A percentile compares a stretch with the other conserved stretches of the same genome.
Evolutionary conservation across 2,113 vertebrate genomes (phyloP).

Genomic region (Girardinichthys multiradiatus): DNA sequence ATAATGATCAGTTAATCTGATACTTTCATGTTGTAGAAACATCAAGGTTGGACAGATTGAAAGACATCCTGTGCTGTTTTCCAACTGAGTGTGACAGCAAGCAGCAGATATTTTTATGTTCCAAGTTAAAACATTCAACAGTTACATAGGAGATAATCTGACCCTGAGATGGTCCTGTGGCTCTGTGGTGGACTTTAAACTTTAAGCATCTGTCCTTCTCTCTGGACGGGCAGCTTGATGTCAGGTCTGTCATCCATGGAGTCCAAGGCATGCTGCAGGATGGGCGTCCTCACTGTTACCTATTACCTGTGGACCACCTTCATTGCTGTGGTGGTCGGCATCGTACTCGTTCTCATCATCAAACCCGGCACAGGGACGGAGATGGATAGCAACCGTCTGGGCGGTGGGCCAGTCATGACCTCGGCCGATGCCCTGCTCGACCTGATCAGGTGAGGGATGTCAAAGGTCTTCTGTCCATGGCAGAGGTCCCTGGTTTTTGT

Average conservation of each 20-base stretch:
- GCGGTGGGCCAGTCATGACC: slow-evolving; percentile 84
- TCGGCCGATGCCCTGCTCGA: slow-evolving; percentile 89
- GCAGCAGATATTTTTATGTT: no score
- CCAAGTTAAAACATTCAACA: no score
- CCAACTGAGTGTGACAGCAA: no score
- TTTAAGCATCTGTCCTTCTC: neutral
- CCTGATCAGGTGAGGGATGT: slow-evolving; percentile 83
- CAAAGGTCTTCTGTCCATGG: neutral
- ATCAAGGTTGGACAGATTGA: no score
- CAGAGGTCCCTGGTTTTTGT: neutral
- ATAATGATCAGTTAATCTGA: no score
- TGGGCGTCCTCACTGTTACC: slow-evolving; percentile 89
- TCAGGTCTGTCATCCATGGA: slow-evolving; percentile 90
- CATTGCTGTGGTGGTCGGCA: slow-evolving; percentile 87
- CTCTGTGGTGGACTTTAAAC: neutral
- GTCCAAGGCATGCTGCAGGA: slow-evolving; percentile 85
- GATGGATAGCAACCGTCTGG: slow-evolving; percentile 79
- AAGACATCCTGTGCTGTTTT: no score
- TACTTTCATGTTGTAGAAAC: no score
- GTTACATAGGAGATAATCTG: no score
- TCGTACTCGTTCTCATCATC: slow-evolving; percentile 85
- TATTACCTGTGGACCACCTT: slow-evolving; percentile 95
- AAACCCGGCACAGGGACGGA: slow-evolving; percentile 86
- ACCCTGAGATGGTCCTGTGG: neutral
- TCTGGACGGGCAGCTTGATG: slow-evolving; percentile 82